A percentile compares a stretch with the other conserved stretches of the same genome.
Conservation (phyloP, 1,140 invertebrate genomes). For the Camponotus vicinus region DNA sequence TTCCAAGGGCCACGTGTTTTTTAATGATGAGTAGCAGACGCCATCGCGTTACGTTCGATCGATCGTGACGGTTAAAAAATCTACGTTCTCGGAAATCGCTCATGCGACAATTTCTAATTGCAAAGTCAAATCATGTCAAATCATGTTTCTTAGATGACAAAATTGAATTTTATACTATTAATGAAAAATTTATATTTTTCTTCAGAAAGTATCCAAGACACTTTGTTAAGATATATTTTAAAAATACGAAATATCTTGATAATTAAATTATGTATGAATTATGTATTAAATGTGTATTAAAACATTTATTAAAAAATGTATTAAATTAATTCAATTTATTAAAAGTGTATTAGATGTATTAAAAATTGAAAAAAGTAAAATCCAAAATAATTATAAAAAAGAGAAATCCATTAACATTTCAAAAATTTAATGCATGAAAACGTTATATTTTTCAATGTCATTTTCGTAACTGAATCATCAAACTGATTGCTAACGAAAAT, state of each 20-base stretch:
- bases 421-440: neutral
- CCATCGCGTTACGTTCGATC: slow-evolving; percentile 62
- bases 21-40: slow-evolving; percentile 79
- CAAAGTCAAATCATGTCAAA: neutral
- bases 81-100: slow-evolving; percentile 39
- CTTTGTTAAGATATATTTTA: neutral
- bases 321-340: neutral
- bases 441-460: slow-evolving; percentile 11
- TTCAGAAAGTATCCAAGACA: neutral
- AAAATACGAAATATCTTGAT: slow-evolving; percentile 11
- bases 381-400: slow-evolving; percentile 6
- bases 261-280: slow-evolving; percentile 41
- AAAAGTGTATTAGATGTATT: neutral
- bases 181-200: neutral
- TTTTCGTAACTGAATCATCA: neutral
- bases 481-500: slow-evolving; percentile 15
- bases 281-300: slow-evolving; percentile 31
- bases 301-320: slow-evolving; percentile 9
- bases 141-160: neutral
- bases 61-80: slow-evolving; percentile 59
- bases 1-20: slow-evolving; percentile 78
- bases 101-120: slow-evolving; percentile 38
- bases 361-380: slow-evolving; percentile 23
- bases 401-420: slow-evolving; percentile 1
- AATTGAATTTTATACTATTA: neutral